Conservation (phyloP, 2,888 invertebrate genomes). For the Eupithecia subumbrata region DNA sequence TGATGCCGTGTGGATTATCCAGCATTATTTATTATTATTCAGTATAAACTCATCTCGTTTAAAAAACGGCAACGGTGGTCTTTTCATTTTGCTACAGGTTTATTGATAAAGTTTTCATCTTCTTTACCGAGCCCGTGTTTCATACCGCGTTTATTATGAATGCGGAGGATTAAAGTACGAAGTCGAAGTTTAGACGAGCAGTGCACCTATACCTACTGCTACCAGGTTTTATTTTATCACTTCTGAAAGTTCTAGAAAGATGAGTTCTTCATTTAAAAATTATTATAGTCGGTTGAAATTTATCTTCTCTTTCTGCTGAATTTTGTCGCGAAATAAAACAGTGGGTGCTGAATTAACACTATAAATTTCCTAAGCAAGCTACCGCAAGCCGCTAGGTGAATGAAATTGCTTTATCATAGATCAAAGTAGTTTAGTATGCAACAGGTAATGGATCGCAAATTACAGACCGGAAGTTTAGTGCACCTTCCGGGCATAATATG, state of each 20-base stretch:
- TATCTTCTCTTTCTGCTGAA: not conserved
- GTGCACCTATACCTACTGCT: not conserved
- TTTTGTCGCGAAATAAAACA: not conserved
- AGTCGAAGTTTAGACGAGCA: not conserved
- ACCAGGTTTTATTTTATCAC: not conserved
- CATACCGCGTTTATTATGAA: constrained; percentile 2
- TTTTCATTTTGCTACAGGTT: not conserved
- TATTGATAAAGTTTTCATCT: constrained; percentile 2
- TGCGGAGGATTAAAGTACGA: not conserved
- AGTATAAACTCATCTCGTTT: not conserved
- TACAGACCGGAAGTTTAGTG: constrained; percentile 45
- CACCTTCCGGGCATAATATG: constrained; percentile 37
- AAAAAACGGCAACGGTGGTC: not conserved
- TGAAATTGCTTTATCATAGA: constrained; percentile 33
- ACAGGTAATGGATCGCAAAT: constrained; percentile 48
- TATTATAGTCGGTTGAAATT: not conserved
- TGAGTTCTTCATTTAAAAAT: not conserved
- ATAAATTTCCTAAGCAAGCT: constrained; percentile 1
- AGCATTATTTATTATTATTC: too few relatives aligned
- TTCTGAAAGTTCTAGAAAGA: not conserved
- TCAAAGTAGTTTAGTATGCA: constrained; percentile 36
- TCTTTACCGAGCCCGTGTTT: not conserved
- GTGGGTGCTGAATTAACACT: not conserved
- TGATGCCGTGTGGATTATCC: too few relatives aligned
- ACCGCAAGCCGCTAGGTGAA: constrained; percentile 9